phyloP scores from a whole-genome alignment of 2,888 invertebrate genomes.

The Ochropleura plecta region DNA sequence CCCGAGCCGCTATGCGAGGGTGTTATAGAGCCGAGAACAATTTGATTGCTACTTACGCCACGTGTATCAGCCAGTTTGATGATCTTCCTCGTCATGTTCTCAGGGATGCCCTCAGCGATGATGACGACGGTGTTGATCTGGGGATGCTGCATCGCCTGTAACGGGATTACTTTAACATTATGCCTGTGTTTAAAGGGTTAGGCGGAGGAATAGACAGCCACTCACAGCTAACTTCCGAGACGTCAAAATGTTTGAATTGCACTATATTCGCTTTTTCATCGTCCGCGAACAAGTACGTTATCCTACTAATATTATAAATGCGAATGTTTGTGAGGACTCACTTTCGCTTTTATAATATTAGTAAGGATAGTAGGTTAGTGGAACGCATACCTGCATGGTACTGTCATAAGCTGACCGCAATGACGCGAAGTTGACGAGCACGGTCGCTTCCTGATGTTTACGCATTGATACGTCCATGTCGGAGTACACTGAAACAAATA shows the following conservation, averaged over 20 bases:
- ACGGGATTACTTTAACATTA: background rate
- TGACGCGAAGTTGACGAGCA: slow-evolving; percentile 99
- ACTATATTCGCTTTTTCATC: no score
- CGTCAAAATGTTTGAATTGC: no score
- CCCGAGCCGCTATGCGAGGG: no score
- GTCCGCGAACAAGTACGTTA: no score
- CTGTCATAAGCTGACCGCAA: slow-evolving; percentile 99
- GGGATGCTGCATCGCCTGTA: slow-evolving; percentile 97
- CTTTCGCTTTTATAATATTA: no score
- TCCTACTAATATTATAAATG: no score
- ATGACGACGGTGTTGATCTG: slow-evolving; percentile 99
- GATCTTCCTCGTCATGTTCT: slow-evolving; percentile 98
- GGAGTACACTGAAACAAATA: slow-evolving; percentile 93
- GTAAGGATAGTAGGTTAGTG: no score
- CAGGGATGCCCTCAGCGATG: slow-evolving; percentile 99
- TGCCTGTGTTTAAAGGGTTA: background rate
- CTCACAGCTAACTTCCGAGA: background rate
- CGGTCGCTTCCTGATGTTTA: slow-evolving; percentile 98
- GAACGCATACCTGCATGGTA: slow-evolving; percentile 91
- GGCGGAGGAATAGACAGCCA: no score
- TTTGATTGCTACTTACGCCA: slow-evolving; percentile 90
- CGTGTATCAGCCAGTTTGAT: slow-evolving; percentile 96
- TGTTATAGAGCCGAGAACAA: no score
- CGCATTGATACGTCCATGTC: slow-evolving; percentile 99
- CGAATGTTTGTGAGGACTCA: no score